Evolutionary conservation across 1,140 invertebrate species (phyloP).

Genomic region (Pachypeltis micranthus): DNA sequence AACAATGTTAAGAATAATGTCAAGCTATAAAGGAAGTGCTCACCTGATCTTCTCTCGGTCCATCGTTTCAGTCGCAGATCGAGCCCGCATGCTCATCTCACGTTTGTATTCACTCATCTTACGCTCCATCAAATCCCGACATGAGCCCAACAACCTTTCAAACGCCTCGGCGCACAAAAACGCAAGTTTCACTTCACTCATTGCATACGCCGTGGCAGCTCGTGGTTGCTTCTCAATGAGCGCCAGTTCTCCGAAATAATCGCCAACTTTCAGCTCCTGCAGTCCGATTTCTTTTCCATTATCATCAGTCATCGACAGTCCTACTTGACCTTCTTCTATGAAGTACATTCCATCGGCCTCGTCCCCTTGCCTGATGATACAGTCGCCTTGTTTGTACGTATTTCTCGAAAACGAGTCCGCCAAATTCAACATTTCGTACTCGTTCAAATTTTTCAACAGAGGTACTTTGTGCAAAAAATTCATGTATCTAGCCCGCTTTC

Average conservation of each 20-base stretch:
- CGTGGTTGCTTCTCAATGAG: constrained; percentile 90
- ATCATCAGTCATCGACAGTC: constrained; percentile 60
- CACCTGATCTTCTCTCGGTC: no score
- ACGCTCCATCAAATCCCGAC: constrained; percentile 96
- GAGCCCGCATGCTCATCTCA: constrained; percentile 43
- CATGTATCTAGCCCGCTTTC: constrained; percentile 94
- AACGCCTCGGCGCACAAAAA: constrained; percentile 95
- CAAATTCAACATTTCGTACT: constrained; percentile 88
- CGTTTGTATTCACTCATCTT: constrained; percentile 94
- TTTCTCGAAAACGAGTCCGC: constrained; percentile 82
- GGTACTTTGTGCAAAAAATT: constrained; percentile 81
- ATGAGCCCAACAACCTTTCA: constrained; percentile 89
- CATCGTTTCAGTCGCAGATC: background rate
- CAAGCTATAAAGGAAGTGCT: no score
- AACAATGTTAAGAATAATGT: no score
- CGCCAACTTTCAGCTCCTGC: constrained; percentile 53
- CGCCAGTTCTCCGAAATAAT: constrained; percentile 90
- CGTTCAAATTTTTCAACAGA: constrained; percentile 41
- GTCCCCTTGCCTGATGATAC: constrained; percentile 87
- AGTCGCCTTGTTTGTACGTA: constrained; percentile 56
- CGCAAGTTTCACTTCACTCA: constrained; percentile 68
- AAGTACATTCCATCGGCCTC: constrained; percentile 96
- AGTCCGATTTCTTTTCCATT: constrained; percentile 57
- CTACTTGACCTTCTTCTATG: constrained; percentile 77
- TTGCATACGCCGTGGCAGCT: constrained; percentile 81